Conservation (phyloP, 2,888 invertebrate species). For the Apamea crenata region DNA sequence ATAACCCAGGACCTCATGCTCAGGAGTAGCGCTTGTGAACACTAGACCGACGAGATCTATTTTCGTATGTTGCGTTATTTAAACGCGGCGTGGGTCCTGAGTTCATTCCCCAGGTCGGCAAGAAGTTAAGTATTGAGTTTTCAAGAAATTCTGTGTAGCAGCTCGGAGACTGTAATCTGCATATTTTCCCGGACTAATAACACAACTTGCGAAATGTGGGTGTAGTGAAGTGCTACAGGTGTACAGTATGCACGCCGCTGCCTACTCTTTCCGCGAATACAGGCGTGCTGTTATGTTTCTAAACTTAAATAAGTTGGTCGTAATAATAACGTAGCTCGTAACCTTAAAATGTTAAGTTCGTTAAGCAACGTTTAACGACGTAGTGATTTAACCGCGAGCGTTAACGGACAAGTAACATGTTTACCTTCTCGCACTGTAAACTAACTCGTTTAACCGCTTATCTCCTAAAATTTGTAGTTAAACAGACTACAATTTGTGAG, state of each 20-base stretch:
- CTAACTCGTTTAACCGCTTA: constrained; percentile 46
- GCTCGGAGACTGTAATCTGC: not conserved
- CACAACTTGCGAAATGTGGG: not conserved
- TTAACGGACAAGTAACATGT: constrained; percentile 53
- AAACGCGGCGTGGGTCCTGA: not conserved
- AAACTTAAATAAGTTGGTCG: constrained; percentile 3
- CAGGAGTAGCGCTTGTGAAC: too few species aligned
- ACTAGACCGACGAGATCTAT: not conserved
- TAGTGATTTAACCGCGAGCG: constrained; percentile 51
- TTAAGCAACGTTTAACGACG: constrained; percentile 36
- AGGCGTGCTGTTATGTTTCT: not conserved
- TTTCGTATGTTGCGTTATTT: too few species aligned
- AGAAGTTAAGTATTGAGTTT: not conserved
- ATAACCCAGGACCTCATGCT: not conserved
- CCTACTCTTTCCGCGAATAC: not conserved
- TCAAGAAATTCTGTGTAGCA: not conserved
- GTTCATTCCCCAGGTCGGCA: too few species aligned
- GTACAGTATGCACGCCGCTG: not conserved
- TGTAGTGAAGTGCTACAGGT: not conserved
- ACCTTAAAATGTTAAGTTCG: constrained; percentile 36
- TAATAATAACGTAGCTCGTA: constrained; percentile 21
- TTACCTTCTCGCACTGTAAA: constrained; percentile 44
- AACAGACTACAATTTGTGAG: constrained; percentile 27
- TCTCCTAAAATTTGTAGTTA: constrained; percentile 46
- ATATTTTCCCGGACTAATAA: not conserved